These are phyloP conservation scores for Falco punctatus DNA, from an alignment of 2,113 vertebrate species.

Conservation along the genomic window DNA sequence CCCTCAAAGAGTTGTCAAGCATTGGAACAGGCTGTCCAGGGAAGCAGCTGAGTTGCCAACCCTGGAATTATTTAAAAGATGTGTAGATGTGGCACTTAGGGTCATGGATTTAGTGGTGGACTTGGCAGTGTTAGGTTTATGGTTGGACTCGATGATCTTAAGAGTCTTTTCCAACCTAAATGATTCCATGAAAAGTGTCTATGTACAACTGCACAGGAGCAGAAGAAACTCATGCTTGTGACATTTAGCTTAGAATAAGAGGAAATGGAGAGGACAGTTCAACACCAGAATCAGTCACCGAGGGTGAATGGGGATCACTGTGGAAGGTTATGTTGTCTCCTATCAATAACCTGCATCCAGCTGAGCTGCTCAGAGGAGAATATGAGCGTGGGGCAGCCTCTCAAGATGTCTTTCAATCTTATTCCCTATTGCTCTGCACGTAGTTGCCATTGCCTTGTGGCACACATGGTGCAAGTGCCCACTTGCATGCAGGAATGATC, in stretches of 20 bases:
- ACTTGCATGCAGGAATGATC: background rate
- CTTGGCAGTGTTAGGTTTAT: background rate
- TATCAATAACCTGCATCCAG: rapidly evolving
- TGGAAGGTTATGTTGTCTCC: background rate
- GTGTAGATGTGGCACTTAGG: background rate
- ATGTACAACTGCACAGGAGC: background rate
- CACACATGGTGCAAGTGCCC: background rate
- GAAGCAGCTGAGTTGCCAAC: background rate
- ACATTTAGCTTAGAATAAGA: background rate
- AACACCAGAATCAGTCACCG: background rate
- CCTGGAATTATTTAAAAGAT: background rate
- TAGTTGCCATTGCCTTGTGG: background rate
- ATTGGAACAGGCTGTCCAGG: background rate
- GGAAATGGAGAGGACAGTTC: background rate
- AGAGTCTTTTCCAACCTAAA: background rate
- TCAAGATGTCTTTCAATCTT: background rate
- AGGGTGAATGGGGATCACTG: background rate
- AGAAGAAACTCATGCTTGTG: background rate
- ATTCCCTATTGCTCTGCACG: background rate
- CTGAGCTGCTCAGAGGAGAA: background rate
- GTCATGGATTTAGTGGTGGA: background rate
- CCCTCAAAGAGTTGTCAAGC: background rate
- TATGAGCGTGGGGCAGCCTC: background rate
- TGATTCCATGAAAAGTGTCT: background rate
- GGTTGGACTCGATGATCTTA: background rate